Percentiles rank a stretch among this genome's conserved stretches.
Conservation (phyloP, 1,140 invertebrate species). For the Eulimnadia texana region DNA sequence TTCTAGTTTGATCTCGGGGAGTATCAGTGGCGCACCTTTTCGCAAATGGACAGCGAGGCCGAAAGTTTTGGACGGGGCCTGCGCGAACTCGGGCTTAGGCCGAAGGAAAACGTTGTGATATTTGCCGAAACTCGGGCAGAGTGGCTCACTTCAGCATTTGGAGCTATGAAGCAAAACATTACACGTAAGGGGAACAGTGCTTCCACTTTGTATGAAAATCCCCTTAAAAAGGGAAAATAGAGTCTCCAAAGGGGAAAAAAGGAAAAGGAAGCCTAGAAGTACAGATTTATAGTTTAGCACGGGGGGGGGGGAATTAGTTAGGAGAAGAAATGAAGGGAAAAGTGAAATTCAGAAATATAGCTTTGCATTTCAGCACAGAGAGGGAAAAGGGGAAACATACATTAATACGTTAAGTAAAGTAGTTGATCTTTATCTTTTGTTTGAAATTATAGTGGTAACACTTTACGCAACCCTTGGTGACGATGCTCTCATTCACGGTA, state of each 20-base stretch:
- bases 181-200: slow-evolving; percentile 38
- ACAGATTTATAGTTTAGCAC: no score
- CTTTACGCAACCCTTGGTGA: slow-evolving; percentile 93
- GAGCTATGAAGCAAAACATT: slow-evolving; percentile 83
- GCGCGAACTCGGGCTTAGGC: slow-evolving; percentile 33
- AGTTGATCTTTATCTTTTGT: slow-evolving; percentile 12
- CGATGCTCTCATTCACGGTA: slow-evolving; percentile 85
- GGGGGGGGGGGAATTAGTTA: no score
- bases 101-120: slow-evolving; percentile 62
- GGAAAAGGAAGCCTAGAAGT: no score
- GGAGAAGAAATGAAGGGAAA: no score
- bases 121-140: slow-evolving; percentile 94
- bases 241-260: no score
- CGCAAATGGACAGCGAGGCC: slow-evolving; percentile 58
- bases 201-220: no score
- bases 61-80: slow-evolving; percentile 64
- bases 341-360: no score
- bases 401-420: no score
- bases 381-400: no score
- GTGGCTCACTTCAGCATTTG: slow-evolving; percentile 91
- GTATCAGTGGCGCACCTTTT: slow-evolving; percentile 79
- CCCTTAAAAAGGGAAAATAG: no score
- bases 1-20: slow-evolving; percentile 72
- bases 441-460: slow-evolving; percentile 60
- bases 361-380: no score